phyloP scores from a whole-genome alignment of 2,797 vertebrate species.

The Poecilia gillii region DNA sequence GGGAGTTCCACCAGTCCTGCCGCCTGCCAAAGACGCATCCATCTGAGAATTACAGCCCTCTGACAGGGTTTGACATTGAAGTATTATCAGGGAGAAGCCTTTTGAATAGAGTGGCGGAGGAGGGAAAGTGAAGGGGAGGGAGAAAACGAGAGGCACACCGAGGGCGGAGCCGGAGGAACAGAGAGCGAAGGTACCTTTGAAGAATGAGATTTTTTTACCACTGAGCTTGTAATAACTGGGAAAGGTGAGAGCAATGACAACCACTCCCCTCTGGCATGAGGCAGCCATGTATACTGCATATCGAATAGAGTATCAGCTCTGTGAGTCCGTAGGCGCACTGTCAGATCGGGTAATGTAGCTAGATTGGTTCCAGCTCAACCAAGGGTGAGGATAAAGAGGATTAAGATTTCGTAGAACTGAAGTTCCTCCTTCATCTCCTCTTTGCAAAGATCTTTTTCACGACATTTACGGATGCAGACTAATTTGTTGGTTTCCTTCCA shows the following conservation, averaged over 20 bases:
- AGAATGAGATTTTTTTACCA: constrained; percentile 49
- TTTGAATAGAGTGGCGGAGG: constrained; percentile 38
- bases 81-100: constrained; percentile 58
- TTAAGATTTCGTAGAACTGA: constrained; percentile 48
- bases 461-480: neutral
- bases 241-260: constrained; percentile 75
- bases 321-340: constrained; percentile 33
- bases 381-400: constrained; percentile 59
- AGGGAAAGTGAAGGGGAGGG: constrained; percentile 34
- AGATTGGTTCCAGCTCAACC: constrained; percentile 60
- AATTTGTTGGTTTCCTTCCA: neutral
- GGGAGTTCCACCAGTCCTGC: constrained; percentile 39
- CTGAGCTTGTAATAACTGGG: constrained; percentile 60
- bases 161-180: constrained; percentile 36
- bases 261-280: constrained; percentile 47
- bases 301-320: constrained; percentile 56
- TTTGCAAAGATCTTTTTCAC: constrained; percentile 7
- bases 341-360: constrained; percentile 49
- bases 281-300: constrained; percentile 37
- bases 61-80: constrained; percentile 69
- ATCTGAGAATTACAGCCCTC: constrained; percentile 52
- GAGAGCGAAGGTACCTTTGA: constrained; percentile 31
- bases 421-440: constrained; percentile 18
- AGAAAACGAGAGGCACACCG: constrained; percentile 37
- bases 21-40: constrained; percentile 48